phyloP scores from a whole-genome alignment of 2,797 vertebrate species.

The Ctenopoma kingsleyae region DNA sequence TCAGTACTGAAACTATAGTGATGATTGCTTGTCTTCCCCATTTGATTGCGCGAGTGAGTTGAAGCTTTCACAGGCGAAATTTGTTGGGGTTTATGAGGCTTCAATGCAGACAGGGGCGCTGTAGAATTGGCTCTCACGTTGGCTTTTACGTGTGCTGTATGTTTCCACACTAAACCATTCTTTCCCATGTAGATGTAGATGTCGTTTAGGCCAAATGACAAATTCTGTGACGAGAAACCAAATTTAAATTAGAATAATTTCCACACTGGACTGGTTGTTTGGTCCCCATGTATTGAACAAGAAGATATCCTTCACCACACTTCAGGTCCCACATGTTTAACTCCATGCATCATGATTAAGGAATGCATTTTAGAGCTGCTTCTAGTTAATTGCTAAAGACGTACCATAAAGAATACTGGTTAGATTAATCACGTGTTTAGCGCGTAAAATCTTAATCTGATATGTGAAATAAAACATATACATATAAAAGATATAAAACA shows the following conservation, averaged over 20 bases:
- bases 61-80: not conserved
- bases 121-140: not conserved
- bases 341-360: not conserved
- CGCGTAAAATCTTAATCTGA: too few relatives aligned
- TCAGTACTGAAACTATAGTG: constrained; percentile 58
- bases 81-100: not conserved
- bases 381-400: too few relatives aligned
- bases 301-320: not conserved
- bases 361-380: too few relatives aligned
- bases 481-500: too few relatives aligned
- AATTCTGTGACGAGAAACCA: not conserved
- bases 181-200: too few relatives aligned
- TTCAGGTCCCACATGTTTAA: not conserved
- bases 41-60: constrained; percentile 15
- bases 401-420: too few relatives aligned
- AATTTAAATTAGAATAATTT: not conserved
- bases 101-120: not conserved
- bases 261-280: too few relatives aligned
- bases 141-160: not conserved
- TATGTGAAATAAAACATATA: too few relatives aligned
- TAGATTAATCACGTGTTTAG: too few relatives aligned
- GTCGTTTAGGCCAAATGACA: not conserved
- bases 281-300: not conserved
- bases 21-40: constrained; percentile 25
- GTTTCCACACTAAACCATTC: not conserved